Evolutionary conservation across 1,140 invertebrate species (phyloP).

Genomic region (Choristoneura fumiferana): DNA sequence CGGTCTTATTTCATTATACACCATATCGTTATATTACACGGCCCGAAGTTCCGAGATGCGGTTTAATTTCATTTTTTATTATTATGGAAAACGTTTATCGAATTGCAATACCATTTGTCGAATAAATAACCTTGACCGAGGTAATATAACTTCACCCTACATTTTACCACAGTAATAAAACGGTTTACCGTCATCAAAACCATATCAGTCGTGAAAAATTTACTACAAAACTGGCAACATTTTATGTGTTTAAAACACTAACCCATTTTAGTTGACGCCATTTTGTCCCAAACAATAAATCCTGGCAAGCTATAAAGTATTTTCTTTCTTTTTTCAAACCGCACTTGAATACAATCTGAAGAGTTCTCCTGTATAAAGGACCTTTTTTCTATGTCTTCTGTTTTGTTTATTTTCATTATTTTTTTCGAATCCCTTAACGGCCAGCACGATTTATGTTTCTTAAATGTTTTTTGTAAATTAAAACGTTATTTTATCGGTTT

Average conservation of each 20-base stretch:
- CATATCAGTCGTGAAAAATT: too few species aligned
- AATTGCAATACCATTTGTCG: too few species aligned
- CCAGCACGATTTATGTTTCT: not conserved
- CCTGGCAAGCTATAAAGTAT: constrained; percentile 6
- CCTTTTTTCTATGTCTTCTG: too few species aligned
- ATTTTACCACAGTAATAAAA: too few species aligned
- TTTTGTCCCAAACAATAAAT: constrained; percentile 10
- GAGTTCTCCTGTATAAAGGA: not conserved
- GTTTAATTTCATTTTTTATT: too few species aligned
- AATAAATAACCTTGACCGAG: too few species aligned
- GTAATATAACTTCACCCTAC: too few species aligned
- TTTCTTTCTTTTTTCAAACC: constrained; percentile 17
- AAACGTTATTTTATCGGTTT: not conserved
- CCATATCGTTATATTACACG: too few species aligned
- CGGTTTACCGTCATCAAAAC: too few species aligned
- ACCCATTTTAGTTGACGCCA: constrained; percentile 8
- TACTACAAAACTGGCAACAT: not conserved
- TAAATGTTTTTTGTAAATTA: constrained; percentile 3
- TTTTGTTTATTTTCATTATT: not conserved
- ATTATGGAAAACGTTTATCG: too few species aligned
- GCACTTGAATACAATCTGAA: constrained; percentile 17
- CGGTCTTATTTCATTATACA: too few species aligned
- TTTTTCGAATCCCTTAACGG: constrained; percentile 8
- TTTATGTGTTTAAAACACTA: constrained; percentile 2
- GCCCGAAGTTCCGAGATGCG: too few species aligned